Evolutionary conservation across 2,888 invertebrate genomes (phyloP).

Genomic region (Scaptomyza flava): DNA sequence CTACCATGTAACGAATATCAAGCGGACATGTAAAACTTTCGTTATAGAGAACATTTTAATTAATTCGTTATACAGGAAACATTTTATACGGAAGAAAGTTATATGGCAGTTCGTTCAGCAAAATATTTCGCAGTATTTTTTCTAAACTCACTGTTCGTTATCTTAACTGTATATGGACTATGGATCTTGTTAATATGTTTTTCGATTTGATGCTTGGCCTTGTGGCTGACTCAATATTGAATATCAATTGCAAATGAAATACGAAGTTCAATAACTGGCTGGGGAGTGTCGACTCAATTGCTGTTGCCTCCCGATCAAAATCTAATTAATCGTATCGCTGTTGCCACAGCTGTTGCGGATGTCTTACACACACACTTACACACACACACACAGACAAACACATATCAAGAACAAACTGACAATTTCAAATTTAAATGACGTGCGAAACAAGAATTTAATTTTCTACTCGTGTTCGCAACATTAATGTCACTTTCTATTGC

Average conservation of each 20-base stretch:
- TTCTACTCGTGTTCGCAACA: constrained; percentile 64
- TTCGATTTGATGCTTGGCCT: constrained; percentile 49
- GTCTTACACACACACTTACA: constrained; percentile 38
- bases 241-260: constrained; percentile 40
- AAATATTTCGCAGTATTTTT: too few species aligned
- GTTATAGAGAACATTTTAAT: too few species aligned
- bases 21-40: too few species aligned
- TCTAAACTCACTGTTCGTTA: not conserved
- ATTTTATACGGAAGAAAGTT: too few species aligned
- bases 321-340: constrained; percentile 80
- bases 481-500: constrained; percentile 47
- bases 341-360: constrained; percentile 63
- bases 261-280: constrained; percentile 37
- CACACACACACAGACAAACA: constrained; percentile 16
- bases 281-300: constrained; percentile 30
- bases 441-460: constrained; percentile 83
- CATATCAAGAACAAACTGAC: constrained; percentile 48
- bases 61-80: too few species aligned
- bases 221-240: constrained; percentile 48
- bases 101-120: too few species aligned
- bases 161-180: not conserved
- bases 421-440: constrained; percentile 82
- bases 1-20: too few species aligned
- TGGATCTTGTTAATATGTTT: constrained; percentile 52
- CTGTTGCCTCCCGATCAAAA: constrained; percentile 54